A percentile compares a stretch with the other conserved stretches of the same genome.
Conservation (phyloP, 2,888 invertebrate species). For the Xylota sylvarum region DNA sequence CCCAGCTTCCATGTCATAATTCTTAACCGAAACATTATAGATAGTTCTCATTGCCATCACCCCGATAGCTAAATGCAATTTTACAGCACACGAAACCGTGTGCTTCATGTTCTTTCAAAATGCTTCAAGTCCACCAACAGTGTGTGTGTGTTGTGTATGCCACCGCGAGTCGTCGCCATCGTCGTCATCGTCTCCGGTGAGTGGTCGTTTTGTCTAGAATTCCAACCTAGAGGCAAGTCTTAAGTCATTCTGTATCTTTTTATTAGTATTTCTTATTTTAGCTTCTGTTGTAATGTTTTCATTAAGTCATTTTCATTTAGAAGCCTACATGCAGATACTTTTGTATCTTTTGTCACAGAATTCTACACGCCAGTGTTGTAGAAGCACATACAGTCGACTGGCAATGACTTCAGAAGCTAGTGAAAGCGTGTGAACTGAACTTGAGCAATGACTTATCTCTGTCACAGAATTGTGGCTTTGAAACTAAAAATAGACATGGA, state of each 20-base stretch:
- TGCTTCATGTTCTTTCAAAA: conserved; percentile 22
- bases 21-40: conserved; percentile 47
- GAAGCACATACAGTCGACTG: conserved; percentile 18
- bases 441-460: conserved; percentile 78
- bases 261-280: conserved; percentile 29
- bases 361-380: not conserved
- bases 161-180: conserved; percentile 22
- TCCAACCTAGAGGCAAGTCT: conserved; percentile 55
- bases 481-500: conserved; percentile 72
- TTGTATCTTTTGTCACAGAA: conserved; percentile 59
- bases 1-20: conserved; percentile 59
- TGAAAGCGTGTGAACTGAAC: conserved; percentile 85
- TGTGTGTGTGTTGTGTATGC: not conserved
- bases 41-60: conserved; percentile 50
- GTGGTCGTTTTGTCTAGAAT: conserved; percentile 64
- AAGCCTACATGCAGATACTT: conserved; percentile 50
- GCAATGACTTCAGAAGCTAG: conserved; percentile 79
- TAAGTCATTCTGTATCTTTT: conserved; percentile 50
- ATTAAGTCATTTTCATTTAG: conserved; percentile 64
- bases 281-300: conserved; percentile 64
- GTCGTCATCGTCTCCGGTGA: conserved; percentile 8
- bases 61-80: conserved; percentile 67
- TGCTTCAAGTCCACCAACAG: not conserved
- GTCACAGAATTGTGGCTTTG: conserved; percentile 71
- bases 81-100: conserved; percentile 48